These are phyloP conservation scores for Melanotus villosus DNA, from an alignment of 2,888 invertebrate species.

Conservation along the genomic window DNA sequence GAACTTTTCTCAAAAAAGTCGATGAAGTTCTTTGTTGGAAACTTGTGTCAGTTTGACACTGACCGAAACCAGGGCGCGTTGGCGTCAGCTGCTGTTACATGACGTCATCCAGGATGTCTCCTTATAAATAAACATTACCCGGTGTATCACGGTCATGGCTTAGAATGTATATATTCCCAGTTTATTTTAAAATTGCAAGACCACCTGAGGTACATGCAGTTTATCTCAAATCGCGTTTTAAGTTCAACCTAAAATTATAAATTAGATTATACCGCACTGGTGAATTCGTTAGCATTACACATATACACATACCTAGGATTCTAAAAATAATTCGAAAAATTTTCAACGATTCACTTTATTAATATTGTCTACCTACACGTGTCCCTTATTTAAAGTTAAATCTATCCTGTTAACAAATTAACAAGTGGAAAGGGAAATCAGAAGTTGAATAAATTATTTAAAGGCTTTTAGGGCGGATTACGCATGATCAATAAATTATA, in stretches of 20 bases:
- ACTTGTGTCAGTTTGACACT: slow-evolving; percentile 6
- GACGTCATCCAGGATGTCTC: slow-evolving; percentile 21
- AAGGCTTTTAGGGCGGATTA: not conserved
- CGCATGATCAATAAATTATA: not conserved
- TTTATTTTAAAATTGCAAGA: not conserved
- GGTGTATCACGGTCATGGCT: slow-evolving; percentile 16
- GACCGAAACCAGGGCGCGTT: slow-evolving; percentile 3
- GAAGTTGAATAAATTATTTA: no score
- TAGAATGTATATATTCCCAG: not conserved
- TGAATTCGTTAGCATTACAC: no score
- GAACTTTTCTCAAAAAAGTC: not conserved
- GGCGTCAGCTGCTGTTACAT: slow-evolving; percentile 16
- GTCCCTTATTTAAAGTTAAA: no score
- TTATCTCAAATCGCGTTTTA: not conserved
- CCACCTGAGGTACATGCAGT: not conserved
- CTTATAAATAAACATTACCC: slow-evolving; percentile 16
- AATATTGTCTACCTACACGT: no score
- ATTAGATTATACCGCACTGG: no score
- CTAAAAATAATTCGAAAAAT: no score
- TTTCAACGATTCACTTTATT: no score
- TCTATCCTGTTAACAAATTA: no score
- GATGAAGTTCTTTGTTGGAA: not conserved
- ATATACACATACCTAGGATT: no score
- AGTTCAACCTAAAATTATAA: no score
- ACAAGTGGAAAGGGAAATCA: no score